A percentile compares a stretch with the other conserved stretches of the same genome.
phyloP scores from a whole-genome alignment of 2,113 vertebrate species.

The Campylorhamphus procurvoides region DNA sequence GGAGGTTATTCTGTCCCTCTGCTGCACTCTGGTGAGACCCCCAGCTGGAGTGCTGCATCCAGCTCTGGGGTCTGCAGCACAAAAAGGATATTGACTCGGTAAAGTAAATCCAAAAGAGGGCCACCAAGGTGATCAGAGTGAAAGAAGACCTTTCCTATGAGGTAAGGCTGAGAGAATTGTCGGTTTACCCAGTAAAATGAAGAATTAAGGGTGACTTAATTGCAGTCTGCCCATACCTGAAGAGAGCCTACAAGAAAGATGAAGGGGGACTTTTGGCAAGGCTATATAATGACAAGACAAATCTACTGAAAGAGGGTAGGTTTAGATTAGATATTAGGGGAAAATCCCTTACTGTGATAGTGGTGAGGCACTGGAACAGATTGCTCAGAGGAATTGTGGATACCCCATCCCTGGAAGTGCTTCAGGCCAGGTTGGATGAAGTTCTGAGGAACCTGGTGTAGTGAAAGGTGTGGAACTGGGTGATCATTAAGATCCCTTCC shows the following conservation, averaged over 20 bases:
- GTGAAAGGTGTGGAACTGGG: neutral
- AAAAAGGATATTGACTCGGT: accelerated
- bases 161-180: neutral
- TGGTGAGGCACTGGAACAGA: neutral
- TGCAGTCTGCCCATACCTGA: neutral
- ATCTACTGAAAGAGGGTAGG: neutral
- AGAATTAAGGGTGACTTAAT: neutral
- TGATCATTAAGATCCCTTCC: neutral
- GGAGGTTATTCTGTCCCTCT: neutral
- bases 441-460: neutral
- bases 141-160: accelerated
- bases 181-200: neutral
- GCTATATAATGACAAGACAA: neutral
- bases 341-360: neutral
- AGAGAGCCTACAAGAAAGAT: neutral
- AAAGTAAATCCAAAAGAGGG: accelerated
- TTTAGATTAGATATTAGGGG: neutral
- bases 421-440: neutral
- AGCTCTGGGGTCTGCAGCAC: neutral
- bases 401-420: accelerated
- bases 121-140: neutral
- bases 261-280: neutral
- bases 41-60: neutral
- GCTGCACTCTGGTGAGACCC: neutral
- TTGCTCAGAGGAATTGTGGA: neutral